A percentile compares a stretch with the other conserved stretches of the same genome.
These are phyloP conservation scores for Carcina quercana DNA, from an alignment of 2,888 invertebrate species.

Conservation along the genomic window DNA sequence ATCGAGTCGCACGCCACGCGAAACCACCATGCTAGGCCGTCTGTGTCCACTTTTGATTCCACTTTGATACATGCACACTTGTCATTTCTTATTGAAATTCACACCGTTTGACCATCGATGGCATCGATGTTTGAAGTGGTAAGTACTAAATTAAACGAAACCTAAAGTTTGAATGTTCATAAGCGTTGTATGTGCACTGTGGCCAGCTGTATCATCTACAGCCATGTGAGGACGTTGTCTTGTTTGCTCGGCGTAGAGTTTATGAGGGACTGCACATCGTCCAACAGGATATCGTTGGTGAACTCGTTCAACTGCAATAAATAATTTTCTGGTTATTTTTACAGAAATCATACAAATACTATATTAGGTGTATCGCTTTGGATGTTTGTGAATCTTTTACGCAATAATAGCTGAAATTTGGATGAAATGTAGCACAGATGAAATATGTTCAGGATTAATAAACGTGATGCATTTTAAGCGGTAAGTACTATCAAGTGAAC, in stretches of 20 bases:
- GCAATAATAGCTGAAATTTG: too few species aligned
- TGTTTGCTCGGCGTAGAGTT: constrained; percentile 90
- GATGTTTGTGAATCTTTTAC: neutral
- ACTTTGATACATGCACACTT: too few species aligned
- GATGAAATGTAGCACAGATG: too few species aligned
- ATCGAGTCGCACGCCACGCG: neutral
- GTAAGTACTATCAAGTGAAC: too few species aligned
- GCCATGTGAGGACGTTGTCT: constrained; percentile 91
- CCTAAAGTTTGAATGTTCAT: constrained; percentile 39
- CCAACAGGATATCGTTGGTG: constrained; percentile 88
- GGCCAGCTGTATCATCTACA: constrained; percentile 71
- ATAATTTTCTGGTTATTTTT: too few species aligned
- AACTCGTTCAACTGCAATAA: constrained; percentile 85
- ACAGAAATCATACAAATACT: too few species aligned
- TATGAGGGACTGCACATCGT: constrained; percentile 92
- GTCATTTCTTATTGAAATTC: constrained; percentile 59
- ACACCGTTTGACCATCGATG: constrained; percentile 47
- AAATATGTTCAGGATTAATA: too few species aligned
- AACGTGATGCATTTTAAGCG: too few species aligned
- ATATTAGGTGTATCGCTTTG: neutral
- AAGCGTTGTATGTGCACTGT: constrained; percentile 20
- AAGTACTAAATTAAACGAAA: constrained; percentile 33
- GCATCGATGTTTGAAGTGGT: constrained; percentile 26
- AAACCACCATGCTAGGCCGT: constrained; percentile 25
- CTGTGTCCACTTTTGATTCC: constrained; percentile 45